Base-by-base conservation (phyloP, 2,113 vertebrate species). In the Thunnus maccoyii region DNA sequence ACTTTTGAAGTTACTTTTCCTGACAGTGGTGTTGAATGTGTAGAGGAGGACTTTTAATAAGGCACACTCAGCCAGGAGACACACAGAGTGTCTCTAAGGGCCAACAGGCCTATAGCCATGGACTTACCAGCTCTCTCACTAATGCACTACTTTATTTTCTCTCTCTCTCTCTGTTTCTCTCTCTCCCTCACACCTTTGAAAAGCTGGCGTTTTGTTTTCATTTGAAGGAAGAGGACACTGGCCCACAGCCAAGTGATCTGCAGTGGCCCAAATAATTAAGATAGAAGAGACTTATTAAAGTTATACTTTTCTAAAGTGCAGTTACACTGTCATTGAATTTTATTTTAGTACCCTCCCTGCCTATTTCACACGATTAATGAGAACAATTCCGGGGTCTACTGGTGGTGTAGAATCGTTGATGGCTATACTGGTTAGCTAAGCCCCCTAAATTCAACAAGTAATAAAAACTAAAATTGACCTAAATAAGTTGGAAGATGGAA, bases 11-110 rank as follows among this genome's bases (percentile, higher is more conserved):
- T 69, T 62, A 55, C 56, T 62, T 65, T 67, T 72, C 58, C 60
- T 56, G 76, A 64, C 30, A 54, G 27, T 48, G 48, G 48, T 82
- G 55, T 72, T 88, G 72, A 83, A 79, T 83, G 57, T 83, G 71
- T 70, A 73, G 65, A 76, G 78, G 50, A 71, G 57, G 64, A 82
- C 41, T 81, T 88, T 82, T 84, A 87, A 86, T 86, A 82, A 87
- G 86, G 79, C 76, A 63, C 74, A 72, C 17, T 51, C 54, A 56
- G 74, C 74, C 73, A 46, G 62, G 50, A 84, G 83, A 88, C 76
- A 72, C 54, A 48, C 77, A 72, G 65, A 48, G 25, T 3, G 65
- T 84, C 82, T 84, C 80, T 36, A n/a, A 74, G 74, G 80, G n/a
- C 63, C 79, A 79, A 20, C 32, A 65, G 18, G 69, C 52, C 72